These are phyloP conservation scores for Hydrolagus colliei DNA, from an alignment of 2,797 vertebrate species.

Conservation along the genomic window DNA sequence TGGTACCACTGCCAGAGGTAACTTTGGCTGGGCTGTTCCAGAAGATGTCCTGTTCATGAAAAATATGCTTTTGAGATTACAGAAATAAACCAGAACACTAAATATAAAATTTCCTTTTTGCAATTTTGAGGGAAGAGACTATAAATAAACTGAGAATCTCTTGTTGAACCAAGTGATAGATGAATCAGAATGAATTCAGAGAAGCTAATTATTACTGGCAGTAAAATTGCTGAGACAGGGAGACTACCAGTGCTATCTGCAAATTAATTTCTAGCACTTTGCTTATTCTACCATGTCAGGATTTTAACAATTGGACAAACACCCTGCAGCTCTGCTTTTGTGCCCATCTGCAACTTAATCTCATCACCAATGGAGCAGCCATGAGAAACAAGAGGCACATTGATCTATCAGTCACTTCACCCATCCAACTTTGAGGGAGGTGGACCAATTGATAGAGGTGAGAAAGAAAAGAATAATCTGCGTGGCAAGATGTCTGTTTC, in stretches of 20 bases:
- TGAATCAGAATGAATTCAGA: background rate
- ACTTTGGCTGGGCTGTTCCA: conserved; percentile 74
- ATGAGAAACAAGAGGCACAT: background rate
- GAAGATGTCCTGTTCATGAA: conserved; percentile 61
- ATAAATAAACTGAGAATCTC: conserved; percentile 32
- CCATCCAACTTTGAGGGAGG: background rate
- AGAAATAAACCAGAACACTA: background rate
- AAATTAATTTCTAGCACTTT: too few relatives aligned
- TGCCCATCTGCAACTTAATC: background rate
- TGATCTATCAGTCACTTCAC: background rate
- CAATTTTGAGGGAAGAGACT: background rate
- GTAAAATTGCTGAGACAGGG: background rate
- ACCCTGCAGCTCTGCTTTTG: background rate
- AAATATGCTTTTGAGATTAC: background rate
- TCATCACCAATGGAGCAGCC: background rate
- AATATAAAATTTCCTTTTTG: background rate
- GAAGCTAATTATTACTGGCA: background rate
- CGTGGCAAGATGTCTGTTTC: too few relatives aligned
- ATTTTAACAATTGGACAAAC: background rate
- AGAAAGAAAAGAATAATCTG: too few relatives aligned
- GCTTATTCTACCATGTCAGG: background rate
- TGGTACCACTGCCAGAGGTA: conserved; percentile 66
- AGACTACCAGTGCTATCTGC: background rate
- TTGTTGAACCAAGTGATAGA: background rate
- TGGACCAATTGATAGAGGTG: background rate